Conservation (phyloP, 2,797 vertebrate genomes). For the Diglossa cyanea region DNA sequence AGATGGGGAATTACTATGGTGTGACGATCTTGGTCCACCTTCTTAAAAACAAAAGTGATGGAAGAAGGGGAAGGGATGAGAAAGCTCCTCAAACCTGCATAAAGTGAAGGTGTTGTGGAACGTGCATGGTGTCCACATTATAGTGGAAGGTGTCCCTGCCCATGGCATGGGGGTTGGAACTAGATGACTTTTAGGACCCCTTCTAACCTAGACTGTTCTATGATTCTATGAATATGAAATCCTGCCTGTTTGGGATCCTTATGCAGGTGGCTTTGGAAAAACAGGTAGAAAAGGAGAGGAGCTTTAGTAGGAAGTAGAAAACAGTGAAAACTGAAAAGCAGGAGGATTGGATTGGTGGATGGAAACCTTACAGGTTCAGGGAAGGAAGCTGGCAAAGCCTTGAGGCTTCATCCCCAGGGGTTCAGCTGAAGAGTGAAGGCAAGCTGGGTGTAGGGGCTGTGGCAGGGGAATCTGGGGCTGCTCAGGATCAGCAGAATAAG, state of each 20-base stretch:
- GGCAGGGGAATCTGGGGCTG: background rate
- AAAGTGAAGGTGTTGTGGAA: background rate
- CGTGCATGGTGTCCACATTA: rapidly evolving
- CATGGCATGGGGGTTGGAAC: rapidly evolving
- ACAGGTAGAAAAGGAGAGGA: background rate
- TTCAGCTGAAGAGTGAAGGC: background rate
- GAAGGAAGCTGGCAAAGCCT: background rate
- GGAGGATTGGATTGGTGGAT: background rate
- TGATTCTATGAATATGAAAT: background rate
- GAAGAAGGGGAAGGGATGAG: background rate
- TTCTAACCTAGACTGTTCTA: background rate
- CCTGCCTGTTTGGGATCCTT: background rate
- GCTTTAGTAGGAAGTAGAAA: background rate
- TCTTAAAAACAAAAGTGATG: background rate
- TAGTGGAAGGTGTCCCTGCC: background rate
- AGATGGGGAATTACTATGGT: background rate
- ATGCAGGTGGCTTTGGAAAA: background rate
- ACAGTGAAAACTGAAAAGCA: background rate
- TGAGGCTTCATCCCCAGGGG: background rate
- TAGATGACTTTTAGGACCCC: background rate
- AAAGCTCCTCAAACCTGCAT: background rate
- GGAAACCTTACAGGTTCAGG: background rate
- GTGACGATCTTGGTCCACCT: background rate
- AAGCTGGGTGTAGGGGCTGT: background rate
- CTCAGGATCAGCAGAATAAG: background rate